Conservation (phyloP, 2,113 vertebrate genomes). For the Peromyscus polionotus region DNA sequence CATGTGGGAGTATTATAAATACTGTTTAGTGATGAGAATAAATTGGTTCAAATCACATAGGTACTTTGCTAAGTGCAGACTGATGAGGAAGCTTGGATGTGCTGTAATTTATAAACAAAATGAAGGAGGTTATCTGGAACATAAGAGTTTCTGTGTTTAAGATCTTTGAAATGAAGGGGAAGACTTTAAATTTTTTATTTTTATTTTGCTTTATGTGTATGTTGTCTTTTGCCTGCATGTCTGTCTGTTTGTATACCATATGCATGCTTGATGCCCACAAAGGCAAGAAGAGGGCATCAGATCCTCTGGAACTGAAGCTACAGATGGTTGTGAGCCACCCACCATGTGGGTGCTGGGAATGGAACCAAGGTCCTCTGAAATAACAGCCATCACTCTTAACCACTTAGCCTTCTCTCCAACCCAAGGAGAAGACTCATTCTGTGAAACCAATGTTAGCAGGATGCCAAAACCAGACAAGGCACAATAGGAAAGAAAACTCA, state of each 20-base stretch:
- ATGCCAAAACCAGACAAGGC: background rate
- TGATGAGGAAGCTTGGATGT: constrained; percentile 75
- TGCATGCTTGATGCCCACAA: background rate
- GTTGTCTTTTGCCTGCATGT: background rate
- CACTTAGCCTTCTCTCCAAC: background rate
- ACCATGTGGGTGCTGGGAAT: background rate
- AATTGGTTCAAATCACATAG: constrained; percentile 81
- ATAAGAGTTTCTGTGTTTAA: constrained; percentile 16
- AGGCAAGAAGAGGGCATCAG: background rate
- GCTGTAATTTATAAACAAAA: constrained; percentile 75
- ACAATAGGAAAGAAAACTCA: background rate
- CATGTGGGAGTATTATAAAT: constrained; percentile 79
- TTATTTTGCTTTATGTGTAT: background rate
- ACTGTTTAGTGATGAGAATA: constrained; percentile 81
- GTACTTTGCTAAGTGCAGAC: constrained; percentile 69
- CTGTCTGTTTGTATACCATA: background rate
- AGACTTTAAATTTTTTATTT: background rate
- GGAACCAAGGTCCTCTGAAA: background rate
- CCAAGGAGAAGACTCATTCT: background rate
- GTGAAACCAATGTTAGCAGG: background rate
- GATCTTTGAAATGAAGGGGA: background rate
- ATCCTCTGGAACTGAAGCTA: background rate
- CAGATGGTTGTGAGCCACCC: background rate
- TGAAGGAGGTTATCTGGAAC: constrained; percentile 52
- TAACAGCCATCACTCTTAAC: background rate